Conservation (phyloP, 2,797 vertebrate species). For the Danio tinwini region DNA sequence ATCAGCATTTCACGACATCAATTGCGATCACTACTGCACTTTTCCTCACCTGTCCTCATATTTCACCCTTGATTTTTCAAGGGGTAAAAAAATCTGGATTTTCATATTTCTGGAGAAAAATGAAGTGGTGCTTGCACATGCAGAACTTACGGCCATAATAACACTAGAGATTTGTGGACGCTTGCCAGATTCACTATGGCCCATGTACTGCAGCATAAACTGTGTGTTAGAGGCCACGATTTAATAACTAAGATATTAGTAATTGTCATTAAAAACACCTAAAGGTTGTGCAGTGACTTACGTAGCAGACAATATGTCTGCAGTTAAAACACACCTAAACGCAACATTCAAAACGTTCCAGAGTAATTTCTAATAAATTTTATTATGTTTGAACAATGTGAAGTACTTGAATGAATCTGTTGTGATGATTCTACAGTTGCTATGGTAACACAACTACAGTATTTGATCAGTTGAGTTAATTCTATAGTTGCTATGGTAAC, state of each 20-base stretch:
- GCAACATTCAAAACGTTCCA: background rate
- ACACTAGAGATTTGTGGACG: background rate
- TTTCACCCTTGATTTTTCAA: conserved; percentile 1
- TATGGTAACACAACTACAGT: too few relatives aligned
- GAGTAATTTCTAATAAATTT: too few relatives aligned
- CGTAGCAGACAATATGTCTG: conserved; percentile 71
- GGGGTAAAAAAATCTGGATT: background rate
- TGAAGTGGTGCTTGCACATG: background rate
- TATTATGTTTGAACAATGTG: too few relatives aligned
- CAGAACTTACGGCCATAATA: background rate
- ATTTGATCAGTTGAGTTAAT: too few relatives aligned
- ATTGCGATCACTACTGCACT: conserved; percentile 22
- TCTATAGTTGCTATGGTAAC: too few relatives aligned
- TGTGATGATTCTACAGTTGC: too few relatives aligned
- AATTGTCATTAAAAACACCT: conserved; percentile 67
- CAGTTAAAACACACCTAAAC: conserved; percentile 66
- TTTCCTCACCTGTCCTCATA: conserved; percentile 27
- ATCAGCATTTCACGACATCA: conserved; percentile 32
- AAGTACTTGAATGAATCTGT: too few relatives aligned
- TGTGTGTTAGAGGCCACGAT: background rate
- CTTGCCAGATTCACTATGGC: too few relatives aligned
- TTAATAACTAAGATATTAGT: conserved; percentile 15
- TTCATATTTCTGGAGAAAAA: background rate
- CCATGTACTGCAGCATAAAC: too few relatives aligned
- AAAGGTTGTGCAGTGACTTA: conserved; percentile 61